phyloP scores from a whole-genome alignment of 2,113 vertebrate genomes.

The Xenopus tropicalis region UCB_Xtro_10.0 CM004445.2:102352001-102352500 shows the following conservation, averaged over 20 bases:
- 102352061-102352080: conserved; percentile 16
- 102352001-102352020: background rate
- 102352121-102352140: conserved; percentile 15
- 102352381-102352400: too few species aligned
- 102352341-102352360: background rate
- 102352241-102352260: conserved; percentile 5
- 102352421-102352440: too few species aligned
- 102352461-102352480: too few species aligned
- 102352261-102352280: conserved; percentile 8
- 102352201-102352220: conserved; percentile 16
- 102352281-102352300: background rate
- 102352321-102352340: background rate
- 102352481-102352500: too few species aligned
- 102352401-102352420: too few species aligned
- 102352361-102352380: too few species aligned
- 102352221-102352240: conserved; percentile 30
- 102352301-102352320: background rate
- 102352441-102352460: too few species aligned
- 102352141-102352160: conserved; percentile 16
- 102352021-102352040: background rate
- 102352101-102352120: conserved; percentile 12
- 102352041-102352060: background rate
- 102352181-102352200: conserved; percentile 11
- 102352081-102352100: background rate
- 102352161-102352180: background rate